Conservation (phyloP, 2,888 invertebrate species). For the Clivina fossor region DNA sequence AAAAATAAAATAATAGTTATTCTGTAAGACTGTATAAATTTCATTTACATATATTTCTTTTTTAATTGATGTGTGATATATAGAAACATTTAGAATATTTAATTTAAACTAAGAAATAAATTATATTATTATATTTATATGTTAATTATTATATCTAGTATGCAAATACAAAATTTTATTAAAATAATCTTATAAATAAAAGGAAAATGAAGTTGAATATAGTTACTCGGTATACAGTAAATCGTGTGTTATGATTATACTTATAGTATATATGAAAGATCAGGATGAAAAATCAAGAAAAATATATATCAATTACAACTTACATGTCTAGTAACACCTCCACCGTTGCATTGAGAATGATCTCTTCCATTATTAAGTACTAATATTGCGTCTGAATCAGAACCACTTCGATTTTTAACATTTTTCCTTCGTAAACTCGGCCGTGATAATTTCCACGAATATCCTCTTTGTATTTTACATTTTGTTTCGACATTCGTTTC, state of each 20-base stretch:
- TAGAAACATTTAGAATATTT: too few species aligned
- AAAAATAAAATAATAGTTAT: too few species aligned
- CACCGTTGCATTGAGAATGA: slow-evolving; percentile 72
- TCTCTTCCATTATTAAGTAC: slow-evolving; percentile 72
- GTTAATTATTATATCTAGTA: too few species aligned
- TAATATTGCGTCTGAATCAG: slow-evolving; percentile 63
- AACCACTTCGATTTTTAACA: slow-evolving; percentile 55
- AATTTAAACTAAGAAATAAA: too few species aligned
- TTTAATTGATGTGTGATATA: too few species aligned
- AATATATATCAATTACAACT: slow-evolving; percentile 43
- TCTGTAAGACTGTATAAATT: too few species aligned
- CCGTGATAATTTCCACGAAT: slow-evolving; percentile 74
- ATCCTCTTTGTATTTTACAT: slow-evolving; percentile 65
- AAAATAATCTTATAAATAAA: too few species aligned
- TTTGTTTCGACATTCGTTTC: slow-evolving; percentile 49
- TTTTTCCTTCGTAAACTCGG: slow-evolving; percentile 73
- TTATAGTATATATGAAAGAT: too few species aligned
- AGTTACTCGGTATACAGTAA: too few species aligned
- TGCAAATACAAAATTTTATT: slow-evolving; percentile 49
- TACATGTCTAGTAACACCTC: slow-evolving; percentile 52
- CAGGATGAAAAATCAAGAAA: not conserved
- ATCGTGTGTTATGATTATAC: too few species aligned
- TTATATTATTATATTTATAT: too few species aligned
- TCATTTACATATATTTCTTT: too few species aligned
- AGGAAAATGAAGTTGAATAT: not conserved